These are phyloP conservation scores for Scaptomyza graminum DNA, from an alignment of 1,140 invertebrate genomes.

Conservation along the genomic window DNA sequence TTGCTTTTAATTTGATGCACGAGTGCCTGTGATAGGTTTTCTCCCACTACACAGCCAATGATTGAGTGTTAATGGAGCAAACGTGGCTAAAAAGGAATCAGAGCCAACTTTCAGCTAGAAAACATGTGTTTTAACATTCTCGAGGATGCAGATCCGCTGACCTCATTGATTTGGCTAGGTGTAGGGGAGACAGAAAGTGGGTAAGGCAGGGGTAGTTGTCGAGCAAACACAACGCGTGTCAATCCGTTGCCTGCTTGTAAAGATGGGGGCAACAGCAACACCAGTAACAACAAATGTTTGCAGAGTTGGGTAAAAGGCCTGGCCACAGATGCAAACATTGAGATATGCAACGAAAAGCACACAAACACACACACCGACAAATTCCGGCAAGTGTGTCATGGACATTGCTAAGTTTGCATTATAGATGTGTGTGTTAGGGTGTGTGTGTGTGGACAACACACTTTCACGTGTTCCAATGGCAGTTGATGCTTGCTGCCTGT, in stretches of 20 bases:
- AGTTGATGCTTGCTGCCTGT: constrained; percentile 59
- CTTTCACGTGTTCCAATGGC: constrained; percentile 61
- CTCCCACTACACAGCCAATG: constrained; percentile 42
- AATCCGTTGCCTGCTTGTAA: constrained; percentile 54
- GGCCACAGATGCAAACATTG: constrained; percentile 73
- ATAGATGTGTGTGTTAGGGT: constrained; percentile 23
- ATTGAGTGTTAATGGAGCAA: constrained; percentile 77
- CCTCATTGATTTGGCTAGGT: constrained; percentile 19
- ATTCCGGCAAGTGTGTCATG: constrained; percentile 70
- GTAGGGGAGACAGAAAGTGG: not conserved
- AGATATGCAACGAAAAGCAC: constrained; percentile 72
- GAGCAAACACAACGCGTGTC: constrained; percentile 67
- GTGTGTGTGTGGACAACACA: constrained; percentile 48
- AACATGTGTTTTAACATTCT: constrained; percentile 24
- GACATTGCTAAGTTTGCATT: constrained; percentile 56
- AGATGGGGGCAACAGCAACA: constrained; percentile 21
- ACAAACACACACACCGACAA: constrained; percentile 36
- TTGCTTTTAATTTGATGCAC: constrained; percentile 75
- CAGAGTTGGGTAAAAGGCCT: constrained; percentile 30
- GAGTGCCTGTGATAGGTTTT: constrained; percentile 54
- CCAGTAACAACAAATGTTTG: constrained; percentile 37
- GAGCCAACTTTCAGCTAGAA: constrained; percentile 12
- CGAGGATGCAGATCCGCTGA: constrained; percentile 18
- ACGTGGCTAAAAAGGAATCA: constrained; percentile 64
- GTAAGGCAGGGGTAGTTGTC: not conserved